Base-by-base conservation (phyloP, 2,888 invertebrate genomes). In the Agrilus mali region DNA sequence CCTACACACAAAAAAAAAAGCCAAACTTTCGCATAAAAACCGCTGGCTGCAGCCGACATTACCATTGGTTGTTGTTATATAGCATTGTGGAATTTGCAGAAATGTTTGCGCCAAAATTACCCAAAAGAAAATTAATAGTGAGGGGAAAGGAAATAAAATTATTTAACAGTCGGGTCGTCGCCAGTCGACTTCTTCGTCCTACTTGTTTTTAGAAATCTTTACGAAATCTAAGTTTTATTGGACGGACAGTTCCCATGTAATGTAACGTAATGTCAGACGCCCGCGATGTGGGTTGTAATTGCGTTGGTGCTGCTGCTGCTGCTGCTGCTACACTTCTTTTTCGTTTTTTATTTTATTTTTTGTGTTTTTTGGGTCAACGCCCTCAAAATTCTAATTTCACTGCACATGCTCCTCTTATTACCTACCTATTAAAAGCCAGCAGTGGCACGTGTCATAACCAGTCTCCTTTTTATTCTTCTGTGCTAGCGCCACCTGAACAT, bases 251-350 rank as follows among this genome's bases (percentile, higher is more conserved):
- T n/a, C n/a, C n/a, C n/a, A n/a, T n/a, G n/a, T n/a, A n/a, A n/a
- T n/a, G n/a, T n/a, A n/a, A 57, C 5, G 10, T 27, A 55, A 52
- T 54, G 42, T 47, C 45, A 40, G 42, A 41, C 41, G 54, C 52
- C 36, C 37, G 42, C 42, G 47, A 50, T 57, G 61, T 61, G 54
- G 61, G 60, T 27, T 45, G 46, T 50, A 49, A 50, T 49, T 54
- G 60, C 59, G 60, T 60, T 60, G 61, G 61, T 58, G 60, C 56
- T n/a, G n/a, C n/a, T n/a, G n/a, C n/a, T n/a, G n/a, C n/a, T n/a
- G n/a, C n/a, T n/a, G n/a, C n/a, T n/a, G 17, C 3, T 54, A 48
- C 46, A 52, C 53, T 55, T 57, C 54, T 55, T 59, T 60, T 20
- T 20, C 20, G 4, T 20, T 20, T 20, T 20, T 20, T 20, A 2